A percentile compares a stretch with the other conserved stretches of the same genome.
Evolutionary conservation across 2,888 invertebrate genomes (phyloP).

Genomic region (Branchellion lobata): DNA sequence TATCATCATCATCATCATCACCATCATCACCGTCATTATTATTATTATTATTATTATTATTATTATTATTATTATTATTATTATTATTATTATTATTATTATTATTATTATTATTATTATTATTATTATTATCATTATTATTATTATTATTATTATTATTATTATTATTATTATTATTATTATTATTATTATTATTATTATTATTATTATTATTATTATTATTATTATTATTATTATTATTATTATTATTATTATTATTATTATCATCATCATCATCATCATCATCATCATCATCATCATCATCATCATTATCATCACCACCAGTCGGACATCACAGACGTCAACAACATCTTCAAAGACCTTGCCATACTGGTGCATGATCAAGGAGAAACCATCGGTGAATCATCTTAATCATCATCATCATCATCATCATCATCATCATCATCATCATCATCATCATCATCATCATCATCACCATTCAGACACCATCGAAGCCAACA

Average conservation of each 20-base stretch:
- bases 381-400: conserved; percentile 81
- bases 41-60: no score
- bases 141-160: no score
- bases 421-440: no score
- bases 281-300: conserved; percentile 37
- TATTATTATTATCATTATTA: no score
- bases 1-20: no score
- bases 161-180: no score
- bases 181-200: background rate
- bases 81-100: no score
- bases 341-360: conserved; percentile 96
- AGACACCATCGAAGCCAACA: conserved; percentile 87
- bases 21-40: no score
- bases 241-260: no score
- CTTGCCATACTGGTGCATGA: conserved; percentile 90
- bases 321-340: conserved; percentile 82
- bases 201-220: background rate
- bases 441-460: background rate
- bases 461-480: conserved; percentile 23
- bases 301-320: no score
- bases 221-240: background rate
- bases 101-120: no score
- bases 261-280: conserved; percentile 39
- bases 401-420: conserved; percentile 44
- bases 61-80: no score